Conservation (phyloP, 2,797 vertebrate species). For the Danio jaintianensis region DNA sequence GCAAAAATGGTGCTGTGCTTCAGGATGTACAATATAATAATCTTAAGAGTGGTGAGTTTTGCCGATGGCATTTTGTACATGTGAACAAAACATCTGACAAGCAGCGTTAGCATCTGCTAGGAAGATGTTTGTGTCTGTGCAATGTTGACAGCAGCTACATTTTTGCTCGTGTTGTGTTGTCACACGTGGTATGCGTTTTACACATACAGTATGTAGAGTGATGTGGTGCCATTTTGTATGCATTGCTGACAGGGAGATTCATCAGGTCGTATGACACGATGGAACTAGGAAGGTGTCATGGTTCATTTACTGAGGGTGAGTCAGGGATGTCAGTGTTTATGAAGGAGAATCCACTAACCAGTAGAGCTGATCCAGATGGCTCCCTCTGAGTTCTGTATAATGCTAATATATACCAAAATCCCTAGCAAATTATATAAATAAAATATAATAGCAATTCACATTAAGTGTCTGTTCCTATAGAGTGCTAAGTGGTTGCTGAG, state of each 20-base stretch:
- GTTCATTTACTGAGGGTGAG: neutral
- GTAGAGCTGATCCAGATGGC: neutral
- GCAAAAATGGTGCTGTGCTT: neutral
- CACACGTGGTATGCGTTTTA: neutral
- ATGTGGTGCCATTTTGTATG: conserved; percentile 18
- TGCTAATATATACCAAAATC: no score
- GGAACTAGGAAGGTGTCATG: conserved; percentile 30
- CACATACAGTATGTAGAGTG: neutral
- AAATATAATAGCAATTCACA: no score
- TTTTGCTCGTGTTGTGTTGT: neutral
- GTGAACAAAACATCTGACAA: conserved; percentile 1
- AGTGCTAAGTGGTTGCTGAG: no score
- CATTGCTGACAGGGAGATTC: conserved; percentile 21
- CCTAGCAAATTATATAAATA: no score
- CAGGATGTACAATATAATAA: neutral
- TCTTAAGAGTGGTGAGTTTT: neutral
- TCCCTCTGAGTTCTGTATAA: neutral
- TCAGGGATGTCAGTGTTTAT: conserved; percentile 13
- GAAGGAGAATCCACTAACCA: neutral
- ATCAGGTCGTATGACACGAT: neutral
- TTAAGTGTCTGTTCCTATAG: no score
- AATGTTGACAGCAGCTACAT: neutral
- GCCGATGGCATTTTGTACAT: neutral
- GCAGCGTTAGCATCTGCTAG: conserved; percentile 8
- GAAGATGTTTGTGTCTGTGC: conserved; percentile 9